Conservation (phyloP, 2,113 vertebrate genomes). For the Petroica traversi region DNA sequence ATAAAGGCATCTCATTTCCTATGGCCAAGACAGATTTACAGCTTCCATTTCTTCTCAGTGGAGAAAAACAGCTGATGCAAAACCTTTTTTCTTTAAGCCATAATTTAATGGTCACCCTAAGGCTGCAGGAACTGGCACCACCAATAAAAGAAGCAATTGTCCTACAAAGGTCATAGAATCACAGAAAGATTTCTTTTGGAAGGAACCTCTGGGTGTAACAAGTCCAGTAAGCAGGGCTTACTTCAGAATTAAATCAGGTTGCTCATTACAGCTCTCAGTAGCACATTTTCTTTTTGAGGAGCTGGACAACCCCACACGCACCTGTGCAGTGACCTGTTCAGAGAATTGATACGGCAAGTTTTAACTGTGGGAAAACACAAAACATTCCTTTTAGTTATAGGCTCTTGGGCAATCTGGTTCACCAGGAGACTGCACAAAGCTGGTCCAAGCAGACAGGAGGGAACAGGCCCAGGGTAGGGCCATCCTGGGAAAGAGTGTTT, state of each 20-base stretch:
- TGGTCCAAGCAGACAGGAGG: neutral
- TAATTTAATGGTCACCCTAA: constrained; percentile 55
- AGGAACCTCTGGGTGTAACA: neutral
- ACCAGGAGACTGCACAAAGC: neutral
- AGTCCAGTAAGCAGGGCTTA: neutral
- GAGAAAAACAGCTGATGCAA: constrained; percentile 51
- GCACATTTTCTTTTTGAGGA: neutral
- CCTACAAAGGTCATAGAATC: constrained; percentile 9
- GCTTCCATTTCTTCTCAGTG: constrained; percentile 39
- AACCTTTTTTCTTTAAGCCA: constrained; percentile 22
- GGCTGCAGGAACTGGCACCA: neutral
- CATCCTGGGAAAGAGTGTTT: neutral
- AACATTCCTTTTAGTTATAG: neutral
- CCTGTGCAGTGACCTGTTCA: neutral
- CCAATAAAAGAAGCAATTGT: neutral
- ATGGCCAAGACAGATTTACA: constrained; percentile 42
- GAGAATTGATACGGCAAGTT: neutral
- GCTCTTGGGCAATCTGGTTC: neutral
- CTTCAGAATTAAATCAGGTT: neutral
- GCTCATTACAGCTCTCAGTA: neutral
- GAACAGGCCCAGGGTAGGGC: neutral
- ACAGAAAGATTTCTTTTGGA: neutral
- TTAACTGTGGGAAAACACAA: neutral
- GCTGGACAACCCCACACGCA: neutral
- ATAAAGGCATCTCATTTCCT: constrained; percentile 52